Evolutionary conservation across 2,113 vertebrate genomes (phyloP), one percentile per base, ranked within the genome.

Genomic region (Amblyopsis rosae): DNA sequence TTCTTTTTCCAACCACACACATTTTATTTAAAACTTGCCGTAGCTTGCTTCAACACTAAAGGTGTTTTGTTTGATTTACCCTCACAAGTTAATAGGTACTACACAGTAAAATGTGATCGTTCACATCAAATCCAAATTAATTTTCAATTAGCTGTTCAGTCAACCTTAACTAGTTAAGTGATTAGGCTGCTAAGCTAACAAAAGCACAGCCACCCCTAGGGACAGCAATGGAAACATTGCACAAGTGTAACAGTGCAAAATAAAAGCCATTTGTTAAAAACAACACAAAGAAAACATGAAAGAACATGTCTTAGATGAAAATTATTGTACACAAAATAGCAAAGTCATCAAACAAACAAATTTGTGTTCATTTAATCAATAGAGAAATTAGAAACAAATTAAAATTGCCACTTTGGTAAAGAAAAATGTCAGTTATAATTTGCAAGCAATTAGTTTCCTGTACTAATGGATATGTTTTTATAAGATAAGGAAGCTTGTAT

Each of bases 141-240:
- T 85, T 88, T 90, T 90, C 86, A 91, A 91, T 93, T 92, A 92
- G 87, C 88, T 87, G 88, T 83, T 81, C 87, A 90, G 87, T 83
- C 88, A 90, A 86, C 88, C 89, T 85, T 82, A 90, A 88, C 90
- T 90, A 91, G 91, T 92, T 85, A 92, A 90, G 86, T 86, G 92
- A 93, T 92, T 92, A 92, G 79, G 68, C 76, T 33, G 77, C 86
- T 80, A 91, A 89, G 77, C 88, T 80, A 90, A 90, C 88, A 87
- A 88, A 90, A 89, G 86, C 87, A 19, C 82, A 82, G 0, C 49
- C 73, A 75, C 89, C 92, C 88, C 91, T 75, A 59, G 91, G 90
- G 92, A 89, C 81, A 72, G 71, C 74, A 71, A 73, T 82, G 81
- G 48, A 83, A 81, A 86, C 75, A 81, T 81, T 79, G 80, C 56